Evolutionary conservation across 2,888 invertebrate species (phyloP).

Genomic region (Caenorhabditis macrosperma): DNA sequence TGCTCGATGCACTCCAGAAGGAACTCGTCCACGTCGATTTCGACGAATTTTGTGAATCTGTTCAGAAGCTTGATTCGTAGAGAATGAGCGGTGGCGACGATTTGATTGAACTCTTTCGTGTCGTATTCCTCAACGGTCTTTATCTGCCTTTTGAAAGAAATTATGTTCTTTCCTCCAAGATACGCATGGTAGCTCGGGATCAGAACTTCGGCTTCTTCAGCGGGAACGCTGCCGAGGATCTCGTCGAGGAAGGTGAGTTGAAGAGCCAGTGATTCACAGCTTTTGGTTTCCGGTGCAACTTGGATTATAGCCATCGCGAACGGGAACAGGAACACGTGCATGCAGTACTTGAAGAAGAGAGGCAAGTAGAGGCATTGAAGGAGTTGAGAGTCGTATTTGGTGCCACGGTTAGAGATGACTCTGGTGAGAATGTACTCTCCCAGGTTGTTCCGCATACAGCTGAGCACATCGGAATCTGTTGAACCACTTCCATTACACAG

Average conservation of each 20-base stretch:
- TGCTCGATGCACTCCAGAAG: conserved; percentile 49
- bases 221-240: conserved; percentile 8
- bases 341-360: conserved; percentile 30
- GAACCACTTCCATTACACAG: too few species aligned
- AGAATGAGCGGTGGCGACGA: conserved; percentile 38
- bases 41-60: conserved; percentile 26
- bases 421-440: conserved; percentile 38
- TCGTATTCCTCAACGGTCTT: conserved; percentile 46
- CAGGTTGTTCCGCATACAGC: conserved; percentile 20
- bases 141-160: conserved; percentile 22
- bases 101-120: conserved; percentile 55
- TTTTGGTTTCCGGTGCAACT: conserved; percentile 2
- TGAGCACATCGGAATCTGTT: conserved; percentile 21
- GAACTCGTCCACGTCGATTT: conserved; percentile 11
- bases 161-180: conserved; percentile 7
- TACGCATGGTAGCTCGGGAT: neutral
- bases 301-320: conserved; percentile 3
- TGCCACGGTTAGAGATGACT: conserved; percentile 21
- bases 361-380: conserved; percentile 22
- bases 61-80: conserved; percentile 39
- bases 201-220: neutral
- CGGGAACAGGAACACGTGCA: conserved; percentile 5
- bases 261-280: conserved; percentile 23
- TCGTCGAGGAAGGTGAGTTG: conserved; percentile 26
- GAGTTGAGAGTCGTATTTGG: conserved; percentile 7